These are phyloP conservation scores for Bolinopsis microptera DNA, from an alignment of 37 sponge, comb jelly and placozoan species.

Conservation along the genomic window DNA sequence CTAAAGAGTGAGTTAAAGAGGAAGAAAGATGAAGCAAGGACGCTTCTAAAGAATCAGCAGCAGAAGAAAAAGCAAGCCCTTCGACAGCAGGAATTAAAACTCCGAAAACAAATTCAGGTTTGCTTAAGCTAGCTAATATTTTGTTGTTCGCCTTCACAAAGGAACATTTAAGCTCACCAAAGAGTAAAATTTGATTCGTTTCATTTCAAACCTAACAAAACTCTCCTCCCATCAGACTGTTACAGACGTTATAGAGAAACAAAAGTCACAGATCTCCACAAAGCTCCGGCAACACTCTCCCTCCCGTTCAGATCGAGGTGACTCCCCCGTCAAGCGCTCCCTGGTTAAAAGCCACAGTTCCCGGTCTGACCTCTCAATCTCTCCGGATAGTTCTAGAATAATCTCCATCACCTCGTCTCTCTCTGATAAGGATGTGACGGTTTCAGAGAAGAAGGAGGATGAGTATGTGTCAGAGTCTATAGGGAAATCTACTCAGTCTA, in stretches of 20 bases:
- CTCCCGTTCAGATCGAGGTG: neutral
- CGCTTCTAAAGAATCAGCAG: slow-evolving; percentile 14
- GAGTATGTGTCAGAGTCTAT: slow-evolving; percentile 8
- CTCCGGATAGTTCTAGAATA: slow-evolving; percentile 30
- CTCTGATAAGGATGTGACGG: neutral
- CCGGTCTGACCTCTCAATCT: neutral
- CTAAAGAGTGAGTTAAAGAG: slow-evolving; percentile 21
- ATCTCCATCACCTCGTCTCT: slow-evolving; percentile 20
- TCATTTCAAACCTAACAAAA: neutral
- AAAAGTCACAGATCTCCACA: slow-evolving; percentile 43
- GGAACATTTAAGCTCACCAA: too few species aligned
- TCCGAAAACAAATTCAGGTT: slow-evolving; percentile 62
- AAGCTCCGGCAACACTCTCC: slow-evolving; percentile 48
- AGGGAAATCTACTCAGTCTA: neutral
- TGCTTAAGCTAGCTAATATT: too few species aligned
- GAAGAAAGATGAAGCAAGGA: slow-evolving; percentile 55
- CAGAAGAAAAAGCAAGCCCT: slow-evolving; percentile 55
- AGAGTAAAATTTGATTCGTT: neutral
- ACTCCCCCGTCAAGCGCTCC: slow-evolving; percentile 4
- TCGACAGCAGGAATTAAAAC: slow-evolving; percentile 6
- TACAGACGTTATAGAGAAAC: slow-evolving; percentile 59
- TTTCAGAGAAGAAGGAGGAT: neutral
- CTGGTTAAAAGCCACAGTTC: slow-evolving; percentile 33
- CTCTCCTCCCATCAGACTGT: slow-evolving; percentile 7
- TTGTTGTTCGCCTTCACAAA: neutral